Evolutionary conservation across 2,888 invertebrate genomes (phyloP).

Genomic region (Pomacea canaliculata): DNA sequence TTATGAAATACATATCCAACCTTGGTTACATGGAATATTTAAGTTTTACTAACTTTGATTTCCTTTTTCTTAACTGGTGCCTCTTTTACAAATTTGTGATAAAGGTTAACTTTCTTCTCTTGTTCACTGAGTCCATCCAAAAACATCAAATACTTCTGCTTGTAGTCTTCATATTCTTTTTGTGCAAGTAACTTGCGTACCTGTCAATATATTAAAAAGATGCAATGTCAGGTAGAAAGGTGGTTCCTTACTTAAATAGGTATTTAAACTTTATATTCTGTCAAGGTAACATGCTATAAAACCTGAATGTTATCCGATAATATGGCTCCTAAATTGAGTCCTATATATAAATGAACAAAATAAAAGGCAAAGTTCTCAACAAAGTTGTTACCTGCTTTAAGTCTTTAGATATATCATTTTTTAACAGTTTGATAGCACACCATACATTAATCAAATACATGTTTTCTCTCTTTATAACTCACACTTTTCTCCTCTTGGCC

Average conservation of each 20-base stretch:
- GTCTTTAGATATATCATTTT: no score
- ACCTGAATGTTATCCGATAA: no score
- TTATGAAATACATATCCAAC: no score
- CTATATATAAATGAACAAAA: no score
- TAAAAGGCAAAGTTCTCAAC: no score
- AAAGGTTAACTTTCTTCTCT: slow-evolving; percentile 26
- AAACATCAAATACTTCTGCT: slow-evolving; percentile 18
- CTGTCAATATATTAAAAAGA: slow-evolving; percentile 14
- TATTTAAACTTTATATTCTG: no score
- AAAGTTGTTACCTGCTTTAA: no score
- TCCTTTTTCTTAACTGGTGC: not conserved
- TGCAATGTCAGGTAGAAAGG: not conserved
- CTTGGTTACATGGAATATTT: not conserved
- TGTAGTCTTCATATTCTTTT: slow-evolving; percentile 24
- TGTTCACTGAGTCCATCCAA: slow-evolving; percentile 26
- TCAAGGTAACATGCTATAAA: no score
- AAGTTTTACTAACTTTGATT: slow-evolving; percentile 14
- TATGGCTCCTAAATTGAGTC: no score
- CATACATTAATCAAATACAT: not conserved
- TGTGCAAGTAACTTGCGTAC: slow-evolving; percentile 18
- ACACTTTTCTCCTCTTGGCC: slow-evolving; percentile 38
- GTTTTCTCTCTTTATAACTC: not conserved
- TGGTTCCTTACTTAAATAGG: no score
- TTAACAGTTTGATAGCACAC: no score
- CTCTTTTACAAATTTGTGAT: slow-evolving; percentile 6